phyloP scores from a whole-genome alignment of 2,888 invertebrate genomes.

The Phymatocera aterrima region DNA sequence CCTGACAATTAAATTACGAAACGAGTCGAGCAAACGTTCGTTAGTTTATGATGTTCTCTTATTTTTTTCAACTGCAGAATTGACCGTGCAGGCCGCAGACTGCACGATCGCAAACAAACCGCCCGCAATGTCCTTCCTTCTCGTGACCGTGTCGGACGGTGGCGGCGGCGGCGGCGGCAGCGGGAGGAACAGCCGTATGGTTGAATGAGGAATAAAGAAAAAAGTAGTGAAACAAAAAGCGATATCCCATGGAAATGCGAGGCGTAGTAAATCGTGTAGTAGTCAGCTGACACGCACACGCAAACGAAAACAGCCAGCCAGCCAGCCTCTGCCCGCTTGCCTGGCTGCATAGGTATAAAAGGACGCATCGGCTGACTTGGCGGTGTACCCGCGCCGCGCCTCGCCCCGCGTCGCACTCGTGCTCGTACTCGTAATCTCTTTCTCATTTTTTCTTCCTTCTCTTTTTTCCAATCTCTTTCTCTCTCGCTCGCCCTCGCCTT shows the following conservation, averaged over 20 bases:
- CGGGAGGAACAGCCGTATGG: background rate
- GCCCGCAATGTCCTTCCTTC: background rate
- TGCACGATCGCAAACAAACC: conserved; percentile 8
- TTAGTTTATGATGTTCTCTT: too few species aligned
- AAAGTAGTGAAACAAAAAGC: background rate
- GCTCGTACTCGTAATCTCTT: background rate
- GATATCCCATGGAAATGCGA: conserved; percentile 31
- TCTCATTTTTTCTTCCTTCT: background rate
- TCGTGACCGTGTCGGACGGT: too few species aligned
- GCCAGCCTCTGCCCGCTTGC: background rate
- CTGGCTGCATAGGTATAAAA: background rate
- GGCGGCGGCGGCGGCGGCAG: too few species aligned
- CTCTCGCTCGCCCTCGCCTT: conserved; percentile 18
- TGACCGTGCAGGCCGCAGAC: background rate
- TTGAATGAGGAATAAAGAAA: background rate
- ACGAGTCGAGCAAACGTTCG: too few species aligned
- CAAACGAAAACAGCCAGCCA: conserved; percentile 7
- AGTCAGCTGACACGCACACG: conserved; percentile 45
- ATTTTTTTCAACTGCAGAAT: background rate
- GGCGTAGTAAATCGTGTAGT: conserved; percentile 44
- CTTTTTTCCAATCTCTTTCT: background rate
- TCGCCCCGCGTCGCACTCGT: background rate
- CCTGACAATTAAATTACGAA: too few species aligned
- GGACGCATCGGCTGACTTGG: conserved; percentile 14
- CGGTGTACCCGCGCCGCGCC: background rate